A percentile compares a stretch with the other conserved stretches of the same genome.
phyloP scores from a whole-genome alignment of 2,888 invertebrate species.

The Xylophagus ater region DNA sequence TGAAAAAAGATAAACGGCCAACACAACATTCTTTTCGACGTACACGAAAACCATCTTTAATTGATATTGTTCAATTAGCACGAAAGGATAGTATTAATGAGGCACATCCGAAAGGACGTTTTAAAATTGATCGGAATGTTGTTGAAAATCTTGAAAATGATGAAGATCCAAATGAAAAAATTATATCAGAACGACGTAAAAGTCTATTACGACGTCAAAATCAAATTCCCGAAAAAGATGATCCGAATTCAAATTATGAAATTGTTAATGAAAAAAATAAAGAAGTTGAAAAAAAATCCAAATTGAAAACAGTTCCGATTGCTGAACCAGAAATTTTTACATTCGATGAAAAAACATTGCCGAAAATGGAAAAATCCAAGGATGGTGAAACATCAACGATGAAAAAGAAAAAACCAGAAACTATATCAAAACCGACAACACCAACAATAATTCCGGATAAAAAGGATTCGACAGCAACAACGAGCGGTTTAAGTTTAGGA shows the following conservation, averaged over 20 bases:
- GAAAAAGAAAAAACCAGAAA: not conserved
- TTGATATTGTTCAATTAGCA: constrained; percentile 35
- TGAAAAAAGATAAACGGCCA: constrained; percentile 24
- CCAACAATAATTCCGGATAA: not conserved
- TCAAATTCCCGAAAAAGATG: constrained; percentile 19
- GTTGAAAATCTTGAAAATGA: constrained; percentile 25
- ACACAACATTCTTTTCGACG: constrained; percentile 26
- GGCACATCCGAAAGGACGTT: constrained; percentile 28
- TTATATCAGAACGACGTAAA: constrained; percentile 32
- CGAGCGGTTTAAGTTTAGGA: constrained; percentile 20
- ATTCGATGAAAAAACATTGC: constrained; percentile 27
- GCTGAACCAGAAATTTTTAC: constrained; percentile 31
- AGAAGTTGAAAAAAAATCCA: constrained; percentile 19
- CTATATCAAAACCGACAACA: not conserved
- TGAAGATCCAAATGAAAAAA: constrained; percentile 30
- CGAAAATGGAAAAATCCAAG: not conserved
- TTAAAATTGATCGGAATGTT: constrained; percentile 20
- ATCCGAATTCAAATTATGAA: constrained; percentile 11
- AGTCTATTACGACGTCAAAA: constrained; percentile 29
- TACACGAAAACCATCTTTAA: constrained; percentile 32
- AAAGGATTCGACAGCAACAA: not conserved
- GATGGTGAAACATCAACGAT: not conserved
- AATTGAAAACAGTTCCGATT: constrained; percentile 16
- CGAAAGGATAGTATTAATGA: constrained; percentile 28
- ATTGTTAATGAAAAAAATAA: constrained; percentile 44